Evolutionary conservation across 2,888 invertebrate species (phyloP), one percentile per base, ranked within the genome.

Genomic region (Athripsodes cinereus): DNA sequence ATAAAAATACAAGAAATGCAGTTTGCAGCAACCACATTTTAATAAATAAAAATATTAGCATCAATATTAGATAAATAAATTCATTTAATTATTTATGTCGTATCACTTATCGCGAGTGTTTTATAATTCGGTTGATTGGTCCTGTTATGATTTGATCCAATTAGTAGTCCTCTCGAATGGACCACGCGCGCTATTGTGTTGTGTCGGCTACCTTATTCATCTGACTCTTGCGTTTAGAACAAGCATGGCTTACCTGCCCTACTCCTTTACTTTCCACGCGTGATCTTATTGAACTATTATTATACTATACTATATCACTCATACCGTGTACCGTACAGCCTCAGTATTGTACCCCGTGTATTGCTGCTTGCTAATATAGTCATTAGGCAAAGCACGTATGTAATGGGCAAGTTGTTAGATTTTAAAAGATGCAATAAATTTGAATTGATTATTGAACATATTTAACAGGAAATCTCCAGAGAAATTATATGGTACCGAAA

Each of bases 161-260:
- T 51, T 55, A 19, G 59, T 51, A 53, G 62, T 62, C 62, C 62
- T 50, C 56, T 35, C 62, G 60, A 11, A n/a, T 56, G 53, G 57
- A 62, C 62, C 56, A 56, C 60, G 52, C 44, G 58, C 58, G 58
- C 53, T 58, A 58, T 58, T 62, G 40, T 62, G 62, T 16, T n/a
- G 16, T 16, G 5, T 40, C n/a, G 16, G 40, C 40, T 40, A 16
- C 16, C 16, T 40, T 16, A 40, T 16, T 13, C 40, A 16, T 40
- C 26, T 10, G 26, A 26, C 26, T 26, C 26, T 26, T 26, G 26
- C 26, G 26, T 26, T 26, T 10, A 26, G 26, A 26, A 10, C 26
- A 40, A 40, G 40, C 40, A 13, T 40, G 13, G 16, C 40, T 40
- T 13, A 16, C 40, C 40, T 16, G 40, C 40, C 40, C 40, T 40